These are phyloP conservation scores for Cebidichthys violaceus DNA, from an alignment of 2,113 vertebrate genomes.

Conservation along the genomic window DNA sequence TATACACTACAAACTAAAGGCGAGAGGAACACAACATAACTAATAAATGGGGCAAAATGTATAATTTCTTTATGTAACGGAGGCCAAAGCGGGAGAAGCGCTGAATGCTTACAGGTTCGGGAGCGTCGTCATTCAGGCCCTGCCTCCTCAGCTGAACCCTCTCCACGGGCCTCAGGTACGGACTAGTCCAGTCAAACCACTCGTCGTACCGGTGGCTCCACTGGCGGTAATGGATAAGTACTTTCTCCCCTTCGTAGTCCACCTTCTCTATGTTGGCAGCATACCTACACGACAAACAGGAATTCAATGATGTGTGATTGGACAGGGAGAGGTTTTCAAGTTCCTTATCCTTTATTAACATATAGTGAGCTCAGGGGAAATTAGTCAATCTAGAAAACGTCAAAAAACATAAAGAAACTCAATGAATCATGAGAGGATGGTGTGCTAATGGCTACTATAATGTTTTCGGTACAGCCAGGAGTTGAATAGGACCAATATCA, in stretches of 20 bases:
- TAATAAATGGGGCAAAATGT: background rate
- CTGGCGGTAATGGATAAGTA: conserved; percentile 97
- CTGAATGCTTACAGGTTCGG: conserved; percentile 85
- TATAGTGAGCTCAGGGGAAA: background rate
- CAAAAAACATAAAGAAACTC: background rate
- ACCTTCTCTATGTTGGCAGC: conserved; percentile 96
- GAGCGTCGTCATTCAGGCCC: conserved; percentile 89
- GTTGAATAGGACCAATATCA: background rate
- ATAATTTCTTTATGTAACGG: no score
- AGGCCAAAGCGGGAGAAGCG: background rate
- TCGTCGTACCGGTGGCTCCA: conserved; percentile 99
- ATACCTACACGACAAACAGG: conserved; percentile 84
- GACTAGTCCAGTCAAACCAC: conserved; percentile 99
- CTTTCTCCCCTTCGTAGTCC: conserved; percentile 95
- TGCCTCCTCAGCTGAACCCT: conserved; percentile 94
- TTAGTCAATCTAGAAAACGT: conserved; percentile 3
- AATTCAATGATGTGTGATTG: background rate
- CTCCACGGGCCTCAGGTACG: conserved; percentile 95
- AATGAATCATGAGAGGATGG: background rate
- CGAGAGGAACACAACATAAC: background rate
- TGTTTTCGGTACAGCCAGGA: background rate
- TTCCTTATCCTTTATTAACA: background rate
- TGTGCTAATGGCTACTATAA: background rate
- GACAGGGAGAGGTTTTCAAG: background rate
- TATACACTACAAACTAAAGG: background rate